Conservation (phyloP, 35 echinoderm and acorn worm genomes). For the Lytechinus pictus region DNA sequence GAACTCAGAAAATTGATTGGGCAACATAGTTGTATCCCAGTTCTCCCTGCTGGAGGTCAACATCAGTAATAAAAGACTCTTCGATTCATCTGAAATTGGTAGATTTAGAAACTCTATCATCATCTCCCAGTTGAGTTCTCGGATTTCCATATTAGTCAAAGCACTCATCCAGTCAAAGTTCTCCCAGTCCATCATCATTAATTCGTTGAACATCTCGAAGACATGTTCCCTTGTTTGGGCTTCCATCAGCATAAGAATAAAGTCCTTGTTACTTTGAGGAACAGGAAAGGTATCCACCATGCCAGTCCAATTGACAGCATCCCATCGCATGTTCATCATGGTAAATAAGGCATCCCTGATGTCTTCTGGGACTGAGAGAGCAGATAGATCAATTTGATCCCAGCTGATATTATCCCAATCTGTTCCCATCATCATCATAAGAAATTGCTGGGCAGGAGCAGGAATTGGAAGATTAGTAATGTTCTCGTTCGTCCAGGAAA, state of each 20-base stretch:
- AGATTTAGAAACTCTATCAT: slow-evolving; percentile 13
- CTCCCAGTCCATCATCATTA: neutral
- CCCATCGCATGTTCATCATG: neutral
- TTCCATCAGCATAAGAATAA: neutral
- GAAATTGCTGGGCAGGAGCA: neutral
- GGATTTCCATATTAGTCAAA: neutral
- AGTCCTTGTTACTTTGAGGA: neutral
- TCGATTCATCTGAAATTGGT: neutral
- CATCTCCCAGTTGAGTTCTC: neutral
- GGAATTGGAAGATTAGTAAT: neutral
- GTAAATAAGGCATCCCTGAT: neutral
- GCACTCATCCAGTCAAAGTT: neutral
- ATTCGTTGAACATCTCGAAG: neutral
- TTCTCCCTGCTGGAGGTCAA: neutral
- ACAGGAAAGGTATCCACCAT: neutral
- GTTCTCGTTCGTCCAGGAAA: neutral
- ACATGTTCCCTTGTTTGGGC: neutral
- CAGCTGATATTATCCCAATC: neutral
- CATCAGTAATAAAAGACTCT: neutral
- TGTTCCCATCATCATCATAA: slow-evolving; percentile 4
- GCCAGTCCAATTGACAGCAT: neutral
- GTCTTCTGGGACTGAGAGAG: neutral
- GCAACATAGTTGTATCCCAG: neutral
- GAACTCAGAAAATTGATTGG: neutral
- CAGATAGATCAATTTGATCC: neutral